A percentile compares a stretch with the other conserved stretches of the same genome.
Conservation (phyloP, 2,797 vertebrate species). For the Dryobates pubescens region DNA sequence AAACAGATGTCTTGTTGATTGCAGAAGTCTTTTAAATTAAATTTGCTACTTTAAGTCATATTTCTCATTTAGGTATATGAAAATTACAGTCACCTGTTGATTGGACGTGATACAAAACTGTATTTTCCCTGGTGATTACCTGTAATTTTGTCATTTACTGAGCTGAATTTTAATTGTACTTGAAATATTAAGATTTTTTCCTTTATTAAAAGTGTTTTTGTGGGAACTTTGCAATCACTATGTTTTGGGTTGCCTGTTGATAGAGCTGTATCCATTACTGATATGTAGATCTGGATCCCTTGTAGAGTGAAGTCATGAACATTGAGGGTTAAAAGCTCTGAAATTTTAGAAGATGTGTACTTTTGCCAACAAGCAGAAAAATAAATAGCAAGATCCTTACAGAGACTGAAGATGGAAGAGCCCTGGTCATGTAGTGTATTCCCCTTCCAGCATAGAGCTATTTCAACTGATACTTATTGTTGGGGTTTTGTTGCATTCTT, state of each 20-base stretch:
- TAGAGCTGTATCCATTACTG: neutral
- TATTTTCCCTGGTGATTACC: neutral
- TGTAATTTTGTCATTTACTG: neutral
- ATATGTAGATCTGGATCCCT: neutral
- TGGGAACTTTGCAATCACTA: neutral
- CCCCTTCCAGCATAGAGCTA: conserved; percentile 4
- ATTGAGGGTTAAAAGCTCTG: neutral
- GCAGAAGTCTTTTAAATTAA: neutral
- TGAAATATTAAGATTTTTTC: neutral
- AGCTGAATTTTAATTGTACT: neutral
- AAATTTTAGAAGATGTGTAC: neutral
- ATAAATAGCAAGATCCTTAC: neutral
- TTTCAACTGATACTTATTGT: conserved; percentile 6
- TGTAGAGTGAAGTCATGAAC: neutral
- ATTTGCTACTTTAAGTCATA: neutral
- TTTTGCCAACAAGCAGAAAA: neutral
- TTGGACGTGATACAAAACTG: neutral
- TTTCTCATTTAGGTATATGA: neutral
- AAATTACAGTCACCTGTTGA: neutral
- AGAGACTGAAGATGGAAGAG: neutral
- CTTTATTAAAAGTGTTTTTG: neutral
- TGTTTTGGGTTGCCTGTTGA: neutral
- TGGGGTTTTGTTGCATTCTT: neutral
- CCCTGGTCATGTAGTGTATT: neutral
- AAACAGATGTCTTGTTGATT: neutral